Base-by-base conservation (phyloP, 2,797 vertebrate genomes). In the Phoeniculus purpureus region DNA sequence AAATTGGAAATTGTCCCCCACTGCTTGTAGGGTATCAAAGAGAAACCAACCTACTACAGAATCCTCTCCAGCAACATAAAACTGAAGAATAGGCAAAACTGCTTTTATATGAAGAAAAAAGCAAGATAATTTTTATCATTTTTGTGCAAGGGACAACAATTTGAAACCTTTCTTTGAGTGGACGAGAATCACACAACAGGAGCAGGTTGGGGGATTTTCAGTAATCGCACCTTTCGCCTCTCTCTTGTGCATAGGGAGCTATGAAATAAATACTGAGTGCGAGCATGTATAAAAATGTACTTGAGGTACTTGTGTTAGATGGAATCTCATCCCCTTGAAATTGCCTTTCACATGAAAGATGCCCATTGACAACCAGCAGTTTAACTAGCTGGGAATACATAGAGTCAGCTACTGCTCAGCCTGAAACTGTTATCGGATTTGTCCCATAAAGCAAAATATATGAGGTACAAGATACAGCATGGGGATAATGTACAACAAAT, bases 341-440 rank as follows among this genome's bases (percentile, higher is more conserved):
- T 94, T 95, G 93, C 94, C 88, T 96, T 91, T 85, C 92, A 70
- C 88, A 60, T 87, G 94, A 96, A 94, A 95, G 94, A 93, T 95
- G 93, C 86, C 95, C 81, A 82, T 45, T 80, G 94, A 96, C 92
- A 94, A 89, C 78, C 91, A 90, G 78, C 72, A 85, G 68, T 94
- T 95, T 93, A 95, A 92, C 90, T 84, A 81, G 94, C 88, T 80
- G 45, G 92, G 86, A 85, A 94, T 93, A 94, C 91, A 94, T 85
- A 89, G 12, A 90, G 62, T 51, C 93, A 95, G 85, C 43, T 81
- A 90, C 74, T 83, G 71, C 92, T 93, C 91, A 88, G 92, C 92
- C 85, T 80, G 95, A 95, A 96, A 91, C 91, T 90, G 68, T 82
- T 95, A 78, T 78, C 91, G 80, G 92, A 86, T 95, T 94, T 95